Base-by-base conservation (phyloP, 2,888 invertebrate genomes). In the Campoletis raptor region DNA sequence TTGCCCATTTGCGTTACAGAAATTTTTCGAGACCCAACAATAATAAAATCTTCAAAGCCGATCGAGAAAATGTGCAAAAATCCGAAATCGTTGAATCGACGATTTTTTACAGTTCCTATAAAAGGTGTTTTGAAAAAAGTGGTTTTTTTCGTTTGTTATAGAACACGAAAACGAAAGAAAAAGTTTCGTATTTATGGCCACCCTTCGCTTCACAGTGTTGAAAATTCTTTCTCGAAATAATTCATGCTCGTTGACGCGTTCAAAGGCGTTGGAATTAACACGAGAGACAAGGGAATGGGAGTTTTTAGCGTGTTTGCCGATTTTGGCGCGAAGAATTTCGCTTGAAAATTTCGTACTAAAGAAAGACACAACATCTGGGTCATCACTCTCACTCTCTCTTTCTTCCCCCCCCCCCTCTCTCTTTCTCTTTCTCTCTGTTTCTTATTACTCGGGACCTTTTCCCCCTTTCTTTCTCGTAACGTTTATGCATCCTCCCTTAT, bases 351-450 rank as follows among this genome's bases (percentile, higher is more conserved):
- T 81, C 54, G 67, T 54, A 15, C 73, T 64, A 15, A 12, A 40
- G 45, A 73, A 42, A 37, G 67, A 72, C 37, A 42, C 24, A 36
- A 21, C 91, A 91, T 90, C 89, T 91, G 90, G 90, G 91, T 91
- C 90, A 90, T 89, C 89, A 85, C 87, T 78, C 87, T 88, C 81
- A 67, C 85, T 77, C 81, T 70, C 86, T 77, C 57, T 89, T 90
- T 85, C 30, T 30, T 3, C 30, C 87, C 89, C 85, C 87, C 78
- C 87, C 88, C 80, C 69, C 85, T 77, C 83, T 67, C 85, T 79
- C 64, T 30, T 90, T 89, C 90, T 87, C 87, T 80, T 87, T 89
- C 80, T 67, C 52, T 18, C 54, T 42, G 45, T 64, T 15, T 70
- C 57, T 77, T 52, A 12, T 54, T 77, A 72, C 85, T 89, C 90